Percentiles rank a stretch among this genome's conserved stretches.
phyloP scores from a whole-genome alignment of 1,140 invertebrate genomes.

The Babylonia areolata region DNA sequence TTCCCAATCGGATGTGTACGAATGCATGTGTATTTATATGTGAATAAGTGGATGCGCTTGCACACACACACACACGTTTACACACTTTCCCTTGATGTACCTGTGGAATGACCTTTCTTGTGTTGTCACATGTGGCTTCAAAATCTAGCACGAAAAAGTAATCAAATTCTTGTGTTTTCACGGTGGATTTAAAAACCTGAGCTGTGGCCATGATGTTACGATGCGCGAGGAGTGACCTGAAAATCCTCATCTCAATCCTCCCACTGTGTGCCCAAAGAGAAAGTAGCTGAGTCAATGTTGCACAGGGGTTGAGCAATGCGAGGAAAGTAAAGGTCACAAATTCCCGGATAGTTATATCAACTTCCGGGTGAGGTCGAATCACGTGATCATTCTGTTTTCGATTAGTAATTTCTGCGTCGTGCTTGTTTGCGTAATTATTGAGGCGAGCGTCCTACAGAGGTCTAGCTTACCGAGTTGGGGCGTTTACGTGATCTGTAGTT shows the following conservation, averaged over 20 bases:
- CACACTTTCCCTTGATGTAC: conserved; percentile 49
- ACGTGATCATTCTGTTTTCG: conserved; percentile 25
- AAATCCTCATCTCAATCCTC: neutral
- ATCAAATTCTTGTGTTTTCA: conserved; percentile 71
- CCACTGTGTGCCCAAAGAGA: neutral
- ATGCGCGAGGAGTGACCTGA: neutral
- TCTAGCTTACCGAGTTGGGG: neutral
- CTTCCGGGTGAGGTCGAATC: conserved; percentile 27
- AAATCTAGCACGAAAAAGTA: conserved; percentile 81
- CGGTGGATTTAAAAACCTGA: neutral
- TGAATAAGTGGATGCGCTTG: neutral
- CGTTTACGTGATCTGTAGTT: neutral
- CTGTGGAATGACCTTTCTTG: conserved; percentile 70
- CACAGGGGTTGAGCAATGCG: too few relatives aligned
- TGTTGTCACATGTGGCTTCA: conserved; percentile 80
- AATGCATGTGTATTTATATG: neutral
- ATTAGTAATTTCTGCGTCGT: conserved; percentile 23
- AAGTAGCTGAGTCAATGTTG: neutral
- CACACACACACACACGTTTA: conserved; percentile 24
- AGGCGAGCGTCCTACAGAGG: neutral
- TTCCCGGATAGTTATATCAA: conserved; percentile 34
- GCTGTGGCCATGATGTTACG: neutral
- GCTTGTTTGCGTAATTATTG: neutral
- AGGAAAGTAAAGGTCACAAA: conserved; percentile 18
- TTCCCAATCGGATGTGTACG: too few relatives aligned